Evolutionary conservation across 2,888 invertebrate species (phyloP).

Genomic region (Alviniconcha strummeri): DNA sequence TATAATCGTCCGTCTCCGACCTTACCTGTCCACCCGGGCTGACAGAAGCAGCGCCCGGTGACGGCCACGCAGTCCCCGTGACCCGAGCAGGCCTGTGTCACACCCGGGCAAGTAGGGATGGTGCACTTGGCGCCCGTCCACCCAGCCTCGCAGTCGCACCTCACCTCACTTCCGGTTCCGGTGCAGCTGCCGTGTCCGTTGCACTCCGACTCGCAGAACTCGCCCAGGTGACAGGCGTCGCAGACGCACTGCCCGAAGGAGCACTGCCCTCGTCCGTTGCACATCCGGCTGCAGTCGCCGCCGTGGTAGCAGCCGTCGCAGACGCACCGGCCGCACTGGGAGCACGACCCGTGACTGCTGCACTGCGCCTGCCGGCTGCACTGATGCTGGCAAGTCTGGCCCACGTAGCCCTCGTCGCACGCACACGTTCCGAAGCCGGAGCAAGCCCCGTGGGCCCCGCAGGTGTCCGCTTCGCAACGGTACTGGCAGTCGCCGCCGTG

Average conservation of each 20-base stretch:
- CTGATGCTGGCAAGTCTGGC: slow-evolving; percentile 51
- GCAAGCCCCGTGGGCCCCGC: slow-evolving; percentile 52
- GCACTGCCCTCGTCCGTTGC: slow-evolving; percentile 54
- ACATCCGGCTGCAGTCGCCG: slow-evolving; percentile 49
- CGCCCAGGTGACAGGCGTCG: slow-evolving; percentile 54
- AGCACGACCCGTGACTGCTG: slow-evolving; percentile 55
- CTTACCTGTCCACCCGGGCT: slow-evolving; percentile 60
- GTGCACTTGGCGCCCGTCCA: slow-evolving; percentile 59
- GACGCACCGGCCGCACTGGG: slow-evolving; percentile 52
- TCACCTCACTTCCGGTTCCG: slow-evolving; percentile 1
- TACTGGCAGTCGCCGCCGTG: slow-evolving; percentile 59
- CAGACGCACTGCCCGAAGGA: slow-evolving; percentile 51
- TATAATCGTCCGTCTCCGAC: too few relatives aligned
- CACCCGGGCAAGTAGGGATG: slow-evolving; percentile 52
- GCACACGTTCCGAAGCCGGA: slow-evolving; percentile 48
- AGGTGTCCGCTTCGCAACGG: slow-evolving; percentile 45
- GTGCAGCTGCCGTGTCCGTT: slow-evolving; percentile 53
- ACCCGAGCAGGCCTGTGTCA: slow-evolving; percentile 50
- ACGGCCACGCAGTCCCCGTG: slow-evolving; percentile 58
- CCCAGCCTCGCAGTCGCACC: slow-evolving; percentile 50
- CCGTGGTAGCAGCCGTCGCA: slow-evolving; percentile 62
- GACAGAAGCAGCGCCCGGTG: slow-evolving; percentile 54
- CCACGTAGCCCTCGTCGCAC: slow-evolving; percentile 51
- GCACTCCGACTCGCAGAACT: slow-evolving; percentile 56
- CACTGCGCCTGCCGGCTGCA: slow-evolving; percentile 50